Percentiles rank a stretch among this genome's conserved stretches.
These are phyloP conservation scores for Ormyrus nitidulus DNA, from an alignment of 2,888 invertebrate genomes.

Conservation along the genomic window DNA sequence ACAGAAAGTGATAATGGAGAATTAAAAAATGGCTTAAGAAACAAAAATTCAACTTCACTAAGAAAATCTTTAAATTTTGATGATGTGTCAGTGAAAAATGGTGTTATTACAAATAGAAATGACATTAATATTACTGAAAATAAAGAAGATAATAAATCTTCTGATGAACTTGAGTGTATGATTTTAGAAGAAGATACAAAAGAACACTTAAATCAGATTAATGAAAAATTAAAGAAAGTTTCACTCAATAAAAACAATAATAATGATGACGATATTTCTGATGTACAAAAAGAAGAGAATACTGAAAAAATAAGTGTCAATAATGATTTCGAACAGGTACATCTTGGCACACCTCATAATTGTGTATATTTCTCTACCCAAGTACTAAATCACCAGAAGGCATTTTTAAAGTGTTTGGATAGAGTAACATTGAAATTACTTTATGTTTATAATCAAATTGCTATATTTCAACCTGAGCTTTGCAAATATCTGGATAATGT, in stretches of 20 bases:
- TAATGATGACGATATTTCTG: slow-evolving; percentile 14
- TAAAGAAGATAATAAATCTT: slow-evolving; percentile 15
- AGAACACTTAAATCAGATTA: slow-evolving; percentile 35
- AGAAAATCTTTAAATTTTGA: slow-evolving; percentile 51
- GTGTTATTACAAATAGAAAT: not conserved
- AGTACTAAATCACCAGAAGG: slow-evolving; percentile 79
- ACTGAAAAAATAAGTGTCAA: slow-evolving; percentile 25
- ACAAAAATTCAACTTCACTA: slow-evolving; percentile 33
- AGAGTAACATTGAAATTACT: slow-evolving; percentile 82
- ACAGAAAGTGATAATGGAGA: slow-evolving; percentile 12
- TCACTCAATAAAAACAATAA: slow-evolving; percentile 19
- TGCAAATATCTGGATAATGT: slow-evolving; percentile 61
- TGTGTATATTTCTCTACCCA: slow-evolving; percentile 86
- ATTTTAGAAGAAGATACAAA: slow-evolving; percentile 25
- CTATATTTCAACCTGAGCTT: slow-evolving; percentile 79
- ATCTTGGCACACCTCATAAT: slow-evolving; percentile 77
- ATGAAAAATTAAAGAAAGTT: slow-evolving; percentile 31
- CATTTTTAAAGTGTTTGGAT: slow-evolving; percentile 80
- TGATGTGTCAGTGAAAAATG: slow-evolving; percentile 10
- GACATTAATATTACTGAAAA: slow-evolving; percentile 13
- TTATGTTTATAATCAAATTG: slow-evolving; percentile 82
- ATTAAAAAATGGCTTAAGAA: slow-evolving; percentile 1
- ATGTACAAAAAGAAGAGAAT: slow-evolving; percentile 5
- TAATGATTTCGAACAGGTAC: slow-evolving; percentile 36
- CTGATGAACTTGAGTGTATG: slow-evolving; percentile 16